Base-by-base conservation (phyloP, 2,797 vertebrate species). In the Trematocara caparti region DNA sequence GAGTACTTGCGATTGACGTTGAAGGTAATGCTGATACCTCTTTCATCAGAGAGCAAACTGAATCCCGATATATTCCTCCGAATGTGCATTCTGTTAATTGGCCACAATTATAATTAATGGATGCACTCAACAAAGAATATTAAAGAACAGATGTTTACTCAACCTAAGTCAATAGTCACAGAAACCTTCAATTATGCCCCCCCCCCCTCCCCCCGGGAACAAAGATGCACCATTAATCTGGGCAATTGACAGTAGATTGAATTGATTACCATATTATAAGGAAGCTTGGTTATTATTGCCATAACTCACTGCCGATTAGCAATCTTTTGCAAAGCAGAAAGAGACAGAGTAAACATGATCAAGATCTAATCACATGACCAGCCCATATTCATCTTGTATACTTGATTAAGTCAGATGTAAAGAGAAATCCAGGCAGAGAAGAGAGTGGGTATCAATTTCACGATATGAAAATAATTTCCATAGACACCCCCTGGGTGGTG, bases 261-360 rank as follows among this genome's bases (percentile, higher is more conserved):
- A 96, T 95, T 94, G 93, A 96, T 95, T 94, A 95, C 83, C 95
- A 94, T 94, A 96, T 96, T 96, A 95, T 96, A 91, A 94, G 95
- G 94, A 96, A 92, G 93, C 93, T 90, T 47, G 91, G 92, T 95
- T 96, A 96, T 96, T 96, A 96, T 96, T 92, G 91, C 89, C 93
- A 96, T 96, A 96, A 96, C 94, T 96, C 95, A 96, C 93, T 92
- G 90, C 92, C 48, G 80, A 94, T 96, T 95, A 95, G 87, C 86
- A 82, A 87, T 89, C 62, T 88, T 86, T 88, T 88, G 83, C 87
- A 43, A 80, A 88, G 84, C 83, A 88, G 83, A 91, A 83, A 90
- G 90, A 91, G 90, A 91, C 83, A 69, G 84, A 75, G 83, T 92
- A 93, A 94, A 95, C 91, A 90, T 74, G 89, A 94, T 93, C 91